Percentiles rank a stretch among this genome's conserved stretches.
Evolutionary conservation across 2,888 invertebrate species (phyloP).

Genomic region (Drosophila eohydei): DNA sequence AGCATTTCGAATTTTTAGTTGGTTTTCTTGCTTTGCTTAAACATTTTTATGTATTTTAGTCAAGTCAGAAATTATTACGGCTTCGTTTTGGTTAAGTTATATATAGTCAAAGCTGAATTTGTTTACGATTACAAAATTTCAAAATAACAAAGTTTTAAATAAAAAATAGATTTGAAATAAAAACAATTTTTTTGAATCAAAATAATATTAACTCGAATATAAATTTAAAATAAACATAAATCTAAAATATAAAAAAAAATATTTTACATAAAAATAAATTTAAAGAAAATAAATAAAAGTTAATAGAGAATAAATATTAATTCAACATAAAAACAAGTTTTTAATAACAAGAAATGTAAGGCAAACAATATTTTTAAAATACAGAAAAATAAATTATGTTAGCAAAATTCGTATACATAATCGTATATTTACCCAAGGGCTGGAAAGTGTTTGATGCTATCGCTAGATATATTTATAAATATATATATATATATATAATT

Average conservation of each 20-base stretch:
- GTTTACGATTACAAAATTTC: too few species aligned
- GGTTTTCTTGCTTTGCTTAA: not conserved
- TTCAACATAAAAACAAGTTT: not conserved
- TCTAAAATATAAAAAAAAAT: not conserved
- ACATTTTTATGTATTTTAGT: not conserved
- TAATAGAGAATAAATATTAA: not conserved
- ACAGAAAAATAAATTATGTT: too few species aligned
- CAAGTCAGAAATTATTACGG: accelerated
- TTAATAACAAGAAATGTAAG: too few species aligned
- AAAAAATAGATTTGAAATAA: not conserved
- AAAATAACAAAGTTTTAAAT: too few species aligned
- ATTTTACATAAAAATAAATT: not conserved
- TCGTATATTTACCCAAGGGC: too few species aligned
- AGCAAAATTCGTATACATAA: too few species aligned
- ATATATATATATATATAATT: too few species aligned
- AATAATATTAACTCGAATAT: not conserved
- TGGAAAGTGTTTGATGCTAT: too few species aligned
- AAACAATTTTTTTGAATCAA: not conserved
- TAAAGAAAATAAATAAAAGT: not conserved
- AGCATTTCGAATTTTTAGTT: not conserved
- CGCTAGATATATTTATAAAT: too few species aligned
- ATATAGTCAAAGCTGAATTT: not conserved
- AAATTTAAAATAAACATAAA: not conserved
- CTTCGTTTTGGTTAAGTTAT: not conserved
- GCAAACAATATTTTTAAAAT: too few species aligned